phyloP scores from a whole-genome alignment of 1,140 invertebrate species.

The Zaprionus camerounensis region DNA sequence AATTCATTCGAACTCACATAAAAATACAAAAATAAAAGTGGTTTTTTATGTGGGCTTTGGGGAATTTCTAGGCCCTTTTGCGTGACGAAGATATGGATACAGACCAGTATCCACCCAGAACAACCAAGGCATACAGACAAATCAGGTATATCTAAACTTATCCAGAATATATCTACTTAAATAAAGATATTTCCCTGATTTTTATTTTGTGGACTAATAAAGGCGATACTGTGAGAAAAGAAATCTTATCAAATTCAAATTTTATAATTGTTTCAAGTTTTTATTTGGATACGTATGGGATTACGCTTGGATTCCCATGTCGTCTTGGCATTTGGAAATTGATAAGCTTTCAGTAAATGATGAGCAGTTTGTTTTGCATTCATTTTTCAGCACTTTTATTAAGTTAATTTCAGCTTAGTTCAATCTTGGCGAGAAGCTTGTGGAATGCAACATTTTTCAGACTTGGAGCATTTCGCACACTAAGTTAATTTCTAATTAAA shows the following conservation, averaged over 20 bases:
- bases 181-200: no score
- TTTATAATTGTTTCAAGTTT: no score
- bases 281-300: background rate
- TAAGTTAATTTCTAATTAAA: constrained; percentile 61
- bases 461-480: constrained; percentile 45
- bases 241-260: no score
- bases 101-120: no score
- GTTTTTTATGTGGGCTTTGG: background rate
- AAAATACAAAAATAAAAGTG: constrained; percentile 59
- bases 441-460: constrained; percentile 70
- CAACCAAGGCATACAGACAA: no score
- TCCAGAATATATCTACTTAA: no score
- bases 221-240: no score
- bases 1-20: constrained; percentile 51
- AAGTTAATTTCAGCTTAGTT: constrained; percentile 55
- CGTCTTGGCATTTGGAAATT: no score
- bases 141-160: no score
- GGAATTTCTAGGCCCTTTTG: background rate
- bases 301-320: no score
- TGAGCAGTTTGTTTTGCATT: constrained; percentile 17
- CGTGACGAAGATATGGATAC: no score
- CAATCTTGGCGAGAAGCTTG: constrained; percentile 52
- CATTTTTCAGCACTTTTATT: constrained; percentile 34
- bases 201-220: no score
- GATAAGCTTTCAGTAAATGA: background rate